Base-by-base conservation (phyloP, 2,797 vertebrate species). In the Amphiprion clarkii region DNA sequence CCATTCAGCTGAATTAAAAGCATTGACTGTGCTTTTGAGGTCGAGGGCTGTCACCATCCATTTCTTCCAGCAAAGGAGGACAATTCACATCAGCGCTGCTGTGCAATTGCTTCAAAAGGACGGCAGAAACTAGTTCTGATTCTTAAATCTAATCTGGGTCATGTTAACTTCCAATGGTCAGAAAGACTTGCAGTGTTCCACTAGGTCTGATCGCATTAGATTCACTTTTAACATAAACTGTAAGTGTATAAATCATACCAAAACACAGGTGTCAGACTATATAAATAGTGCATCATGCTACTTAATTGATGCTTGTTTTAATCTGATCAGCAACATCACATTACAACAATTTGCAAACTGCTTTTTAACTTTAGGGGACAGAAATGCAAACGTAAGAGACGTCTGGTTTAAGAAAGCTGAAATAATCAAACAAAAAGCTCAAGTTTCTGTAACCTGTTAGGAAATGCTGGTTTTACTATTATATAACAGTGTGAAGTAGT, bases 1-100 rank as follows among this genome's bases (percentile, higher is more conserved):
- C 33, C 23, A 10, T 67, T 79, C 65, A 64, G 66, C 59, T 61
- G 64, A 75, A 79, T 64, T 31, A 66, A 74, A 76, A 82, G 76
- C 74, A 59, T 44, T 23, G 59, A 70, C 67, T 81, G 59, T 59
- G 67, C 79, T 78, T 82, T 80, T 76, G 58, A 88, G 82, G 72
- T 87, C 16, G 25, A 61, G 33, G 21, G 48, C 68, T 71, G 79
- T 76, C 66, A 67, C 71, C 64, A 57, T 65, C 40, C 49, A 77
- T 64, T 69, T 68, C 53, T 84, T 36, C 71, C 1, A 58, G 71
- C 72, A 67, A 81, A 86, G 44, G 74, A 85, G 76, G 76, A 75
- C 64, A 68, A 66, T 51, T 78, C 67, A 80, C 71, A 78, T 81
- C 69, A 55, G 61, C 1, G 23, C 72, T 51, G 58, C 42, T 3